A percentile compares a stretch with the other conserved stretches of the same genome.
phyloP scores from a whole-genome alignment of 2,797 vertebrate species.

The Alauda arvensis region DNA sequence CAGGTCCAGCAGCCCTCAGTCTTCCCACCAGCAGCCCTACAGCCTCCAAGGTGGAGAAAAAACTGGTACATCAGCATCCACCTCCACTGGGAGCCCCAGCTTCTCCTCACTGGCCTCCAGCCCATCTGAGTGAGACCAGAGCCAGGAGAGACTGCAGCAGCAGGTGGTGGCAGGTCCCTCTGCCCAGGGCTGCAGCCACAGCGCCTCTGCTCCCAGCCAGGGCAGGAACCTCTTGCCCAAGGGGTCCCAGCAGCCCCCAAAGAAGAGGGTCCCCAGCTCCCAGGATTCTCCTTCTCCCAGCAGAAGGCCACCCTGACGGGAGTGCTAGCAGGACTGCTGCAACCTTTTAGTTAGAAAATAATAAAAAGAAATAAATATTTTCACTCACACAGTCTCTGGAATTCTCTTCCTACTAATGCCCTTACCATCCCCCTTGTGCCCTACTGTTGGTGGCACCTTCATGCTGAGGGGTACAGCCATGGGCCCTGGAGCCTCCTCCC shows the following conservation, averaged over 20 bases:
- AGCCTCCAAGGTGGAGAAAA: not conserved
- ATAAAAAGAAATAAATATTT: not conserved
- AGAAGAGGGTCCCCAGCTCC: not conserved
- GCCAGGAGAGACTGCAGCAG: not conserved
- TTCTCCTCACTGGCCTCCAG: too few relatives aligned
- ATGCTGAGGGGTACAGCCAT: not conserved
- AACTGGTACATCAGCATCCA: not conserved
- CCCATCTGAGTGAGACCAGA: not conserved
- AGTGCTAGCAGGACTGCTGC: not conserved
- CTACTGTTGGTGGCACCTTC: not conserved
- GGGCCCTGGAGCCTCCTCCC: not conserved
- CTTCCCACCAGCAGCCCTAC: not conserved
- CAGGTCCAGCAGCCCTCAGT: not conserved
- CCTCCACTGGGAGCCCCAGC: not conserved
- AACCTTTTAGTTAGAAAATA: not conserved
- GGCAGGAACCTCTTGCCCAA: not conserved
- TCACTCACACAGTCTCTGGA: not conserved
- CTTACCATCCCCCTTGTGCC: not conserved
- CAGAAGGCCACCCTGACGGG: fast-evolving
- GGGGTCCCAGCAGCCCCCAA: too few relatives aligned
- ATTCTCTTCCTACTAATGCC: not conserved
- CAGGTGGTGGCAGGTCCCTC: fast-evolving
- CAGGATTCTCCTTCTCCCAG: not conserved
- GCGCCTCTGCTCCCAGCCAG: not conserved
- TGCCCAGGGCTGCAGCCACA: not conserved